Percentiles rank a stretch among this genome's conserved stretches.
Conservation (phyloP, 2,888 invertebrate genomes). For the Eurois occulta region DNA sequence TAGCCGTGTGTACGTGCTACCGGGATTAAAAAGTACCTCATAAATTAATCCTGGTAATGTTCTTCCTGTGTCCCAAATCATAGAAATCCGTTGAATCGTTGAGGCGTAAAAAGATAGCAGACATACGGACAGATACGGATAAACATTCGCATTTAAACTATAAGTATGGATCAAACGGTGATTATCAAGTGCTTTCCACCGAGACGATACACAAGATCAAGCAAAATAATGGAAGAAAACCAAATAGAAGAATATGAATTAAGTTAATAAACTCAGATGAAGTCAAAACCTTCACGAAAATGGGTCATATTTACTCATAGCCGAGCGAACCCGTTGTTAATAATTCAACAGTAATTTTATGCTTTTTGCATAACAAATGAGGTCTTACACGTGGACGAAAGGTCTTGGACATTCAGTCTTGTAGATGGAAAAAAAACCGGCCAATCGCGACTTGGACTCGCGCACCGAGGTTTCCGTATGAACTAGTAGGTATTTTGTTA, state of each 20-base stretch:
- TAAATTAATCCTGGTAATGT: neutral
- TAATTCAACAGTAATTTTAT: slow-evolving; percentile 36
- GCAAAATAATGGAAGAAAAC: neutral
- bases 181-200: no score
- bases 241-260: neutral
- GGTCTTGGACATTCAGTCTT: neutral
- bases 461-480: no score
- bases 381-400: neutral
- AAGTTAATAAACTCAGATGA: neutral
- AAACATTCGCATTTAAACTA: neutral
- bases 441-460: no score
- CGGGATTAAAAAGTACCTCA: neutral
- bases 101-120: neutral
- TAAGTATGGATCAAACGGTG: neutral
- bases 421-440: no score
- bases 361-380: slow-evolving; percentile 1
- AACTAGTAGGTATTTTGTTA: no score
- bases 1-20: neutral
- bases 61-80: neutral
- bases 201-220: neutral
- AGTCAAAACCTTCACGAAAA: slow-evolving; percentile 8
- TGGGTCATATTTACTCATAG: slow-evolving; percentile 7
- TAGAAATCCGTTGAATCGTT: neutral
- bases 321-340: slow-evolving; percentile 10
- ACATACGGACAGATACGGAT: neutral